phyloP scores from a whole-genome alignment of 2,113 vertebrate genomes.

The Pitta sordida region DNA sequence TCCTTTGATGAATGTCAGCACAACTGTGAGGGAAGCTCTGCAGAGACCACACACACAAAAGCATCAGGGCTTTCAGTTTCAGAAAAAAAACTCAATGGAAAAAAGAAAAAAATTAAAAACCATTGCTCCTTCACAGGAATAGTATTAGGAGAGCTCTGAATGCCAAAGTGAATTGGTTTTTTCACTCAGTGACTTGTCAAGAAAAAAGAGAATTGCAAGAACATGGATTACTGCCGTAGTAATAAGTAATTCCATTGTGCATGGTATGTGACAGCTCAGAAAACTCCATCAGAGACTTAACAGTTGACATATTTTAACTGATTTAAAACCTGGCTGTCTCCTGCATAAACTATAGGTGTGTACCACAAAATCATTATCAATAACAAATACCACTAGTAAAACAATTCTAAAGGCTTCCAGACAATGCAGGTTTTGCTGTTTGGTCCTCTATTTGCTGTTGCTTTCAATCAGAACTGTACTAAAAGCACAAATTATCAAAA shows the following conservation, averaged over 20 bases:
- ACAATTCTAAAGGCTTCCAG: neutral
- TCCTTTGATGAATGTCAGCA: neutral
- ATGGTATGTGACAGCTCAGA: neutral
- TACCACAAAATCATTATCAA: neutral
- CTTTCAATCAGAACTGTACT: neutral
- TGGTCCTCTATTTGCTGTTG: neutral
- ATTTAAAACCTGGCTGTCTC: neutral
- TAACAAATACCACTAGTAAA: neutral
- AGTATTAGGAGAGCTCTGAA: neutral
- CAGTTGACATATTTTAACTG: neutral
- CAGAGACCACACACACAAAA: neutral
- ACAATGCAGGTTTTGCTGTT: neutral
- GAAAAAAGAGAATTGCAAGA: neutral
- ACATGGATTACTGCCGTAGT: neutral
- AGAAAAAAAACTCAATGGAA: neutral
- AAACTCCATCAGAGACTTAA: neutral
- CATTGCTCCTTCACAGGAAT: neutral
- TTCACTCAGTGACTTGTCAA: neutral
- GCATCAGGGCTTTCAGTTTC: neutral
- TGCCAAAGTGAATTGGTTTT: neutral
- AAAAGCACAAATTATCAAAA: neutral
- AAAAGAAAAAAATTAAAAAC: neutral
- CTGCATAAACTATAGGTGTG: neutral
- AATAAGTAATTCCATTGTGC: neutral
- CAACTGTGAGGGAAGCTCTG: neutral